phyloP scores from a whole-genome alignment of 2,797 vertebrate species.

The Malacoraja senta region DNA sequence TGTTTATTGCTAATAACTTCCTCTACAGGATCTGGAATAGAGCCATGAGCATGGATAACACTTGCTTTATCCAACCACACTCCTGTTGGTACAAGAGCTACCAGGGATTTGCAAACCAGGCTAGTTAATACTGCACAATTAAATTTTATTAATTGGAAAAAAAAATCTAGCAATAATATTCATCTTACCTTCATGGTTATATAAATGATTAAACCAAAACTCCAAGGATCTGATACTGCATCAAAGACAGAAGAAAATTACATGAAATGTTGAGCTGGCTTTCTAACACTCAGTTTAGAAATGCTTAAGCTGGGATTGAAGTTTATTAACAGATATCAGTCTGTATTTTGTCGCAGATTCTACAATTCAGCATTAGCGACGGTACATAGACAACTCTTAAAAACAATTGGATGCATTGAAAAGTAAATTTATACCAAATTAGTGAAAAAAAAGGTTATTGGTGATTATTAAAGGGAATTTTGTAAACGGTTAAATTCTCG shows the following conservation, averaged over 20 bases:
- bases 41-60: neutral
- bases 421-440: neutral
- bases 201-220: constrained; percentile 93
- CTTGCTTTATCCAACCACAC: neutral
- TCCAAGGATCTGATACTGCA: constrained; percentile 82
- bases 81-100: neutral
- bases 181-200: constrained; percentile 82
- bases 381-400: neutral
- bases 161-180: neutral
- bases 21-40: neutral
- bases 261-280: neutral
- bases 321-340: neutral
- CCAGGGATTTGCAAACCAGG: neutral
- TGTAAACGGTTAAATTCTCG: too few relatives aligned
- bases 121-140: neutral
- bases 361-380: neutral
- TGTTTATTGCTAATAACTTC: neutral
- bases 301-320: neutral
- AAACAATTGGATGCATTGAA: neutral
- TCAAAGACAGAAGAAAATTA: constrained; percentile 38
- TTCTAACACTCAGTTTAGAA: neutral
- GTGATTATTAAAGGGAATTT: neutral
- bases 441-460: neutral
- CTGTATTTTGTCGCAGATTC: neutral
- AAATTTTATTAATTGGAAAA: neutral